Percentiles rank a stretch among this genome's conserved stretches.
phyloP scores from a whole-genome alignment of 2,888 invertebrate species.

The Phyllotreta striolata region DNA sequence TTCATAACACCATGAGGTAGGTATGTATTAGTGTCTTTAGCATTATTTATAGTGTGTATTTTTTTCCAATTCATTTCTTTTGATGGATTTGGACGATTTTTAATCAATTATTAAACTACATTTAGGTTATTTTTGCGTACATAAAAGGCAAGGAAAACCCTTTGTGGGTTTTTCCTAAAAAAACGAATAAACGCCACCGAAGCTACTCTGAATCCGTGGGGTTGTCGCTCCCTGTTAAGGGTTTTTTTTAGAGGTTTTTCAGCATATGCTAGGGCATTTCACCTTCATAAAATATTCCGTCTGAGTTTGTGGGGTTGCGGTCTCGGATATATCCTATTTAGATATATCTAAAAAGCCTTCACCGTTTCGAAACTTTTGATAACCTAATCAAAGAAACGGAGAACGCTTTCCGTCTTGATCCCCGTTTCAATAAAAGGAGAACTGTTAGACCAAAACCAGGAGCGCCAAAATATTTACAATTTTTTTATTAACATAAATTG shows the following conservation, averaged over 20 bases:
- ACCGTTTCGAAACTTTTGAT: constrained; percentile 29
- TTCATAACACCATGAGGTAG: too few species aligned
- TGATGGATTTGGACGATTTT: too few species aligned
- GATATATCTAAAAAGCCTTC: constrained; percentile 32
- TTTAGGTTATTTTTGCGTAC: too few species aligned
- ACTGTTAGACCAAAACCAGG: constrained; percentile 22
- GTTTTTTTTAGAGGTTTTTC: constrained; percentile 18
- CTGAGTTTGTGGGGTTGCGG: constrained; percentile 26
- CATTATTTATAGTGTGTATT: too few species aligned
- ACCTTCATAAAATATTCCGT: constrained; percentile 31
- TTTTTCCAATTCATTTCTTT: too few species aligned
- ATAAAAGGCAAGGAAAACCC: background rate
- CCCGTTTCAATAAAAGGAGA: constrained; percentile 27
- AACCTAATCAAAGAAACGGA: constrained; percentile 32
- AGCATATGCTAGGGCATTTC: constrained; percentile 26
- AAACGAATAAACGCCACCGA: constrained; percentile 5
- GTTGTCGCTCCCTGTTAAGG: constrained; percentile 13
- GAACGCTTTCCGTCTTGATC: constrained; percentile 31
- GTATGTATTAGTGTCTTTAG: too few species aligned
- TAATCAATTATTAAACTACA: too few species aligned
- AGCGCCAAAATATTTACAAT: background rate
- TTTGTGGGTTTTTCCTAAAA: constrained; percentile 1
- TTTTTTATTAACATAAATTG: background rate
- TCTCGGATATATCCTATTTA: constrained; percentile 31
- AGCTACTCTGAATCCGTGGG: constrained; percentile 2